These are phyloP conservation scores for Choloepus hoffmanni DNA, from an alignment of 2,113 vertebrate genomes.

Conservation along the genomic window DNA sequence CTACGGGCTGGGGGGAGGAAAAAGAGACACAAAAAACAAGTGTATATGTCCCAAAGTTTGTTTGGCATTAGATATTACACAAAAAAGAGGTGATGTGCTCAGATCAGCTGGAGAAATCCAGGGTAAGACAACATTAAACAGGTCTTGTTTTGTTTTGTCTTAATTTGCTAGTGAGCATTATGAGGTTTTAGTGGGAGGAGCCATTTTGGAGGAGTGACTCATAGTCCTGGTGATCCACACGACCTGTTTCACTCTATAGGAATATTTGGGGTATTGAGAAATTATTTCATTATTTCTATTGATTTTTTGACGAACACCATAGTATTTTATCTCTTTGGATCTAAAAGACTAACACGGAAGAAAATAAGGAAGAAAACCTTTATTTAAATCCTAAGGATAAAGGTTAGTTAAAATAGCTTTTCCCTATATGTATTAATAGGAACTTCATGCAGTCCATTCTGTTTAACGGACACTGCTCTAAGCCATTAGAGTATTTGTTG, in stretches of 20 bases:
- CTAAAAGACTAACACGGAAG: not conserved
- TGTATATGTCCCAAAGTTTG: not conserved
- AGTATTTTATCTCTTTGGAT: slow-evolving; percentile 48
- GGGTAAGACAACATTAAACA: not conserved
- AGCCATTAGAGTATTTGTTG: not conserved
- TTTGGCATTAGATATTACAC: not conserved
- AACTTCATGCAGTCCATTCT: not conserved
- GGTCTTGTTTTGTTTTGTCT: not conserved
- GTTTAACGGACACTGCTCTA: slow-evolving; percentile 3
- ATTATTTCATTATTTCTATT: not conserved
- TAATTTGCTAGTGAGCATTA: not conserved
- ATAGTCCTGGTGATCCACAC: not conserved
- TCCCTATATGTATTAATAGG: not conserved
- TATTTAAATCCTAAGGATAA: slow-evolving; percentile 6
- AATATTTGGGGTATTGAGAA: slow-evolving; percentile 3
- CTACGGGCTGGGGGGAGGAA: not conserved
- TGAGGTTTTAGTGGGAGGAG: not conserved
- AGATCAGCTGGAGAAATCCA: not conserved
- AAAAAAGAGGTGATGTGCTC: not conserved
- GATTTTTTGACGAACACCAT: not conserved
- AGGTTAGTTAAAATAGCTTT: not conserved
- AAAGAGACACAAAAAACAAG: not conserved
- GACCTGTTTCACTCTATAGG: not conserved
- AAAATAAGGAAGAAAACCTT: not conserved
- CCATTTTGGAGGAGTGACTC: not conserved